Evolutionary conservation across 2,797 vertebrate species (phyloP), one percentile per base, ranked within the genome.

Genomic region (Amblyraja radiata): DNA sequence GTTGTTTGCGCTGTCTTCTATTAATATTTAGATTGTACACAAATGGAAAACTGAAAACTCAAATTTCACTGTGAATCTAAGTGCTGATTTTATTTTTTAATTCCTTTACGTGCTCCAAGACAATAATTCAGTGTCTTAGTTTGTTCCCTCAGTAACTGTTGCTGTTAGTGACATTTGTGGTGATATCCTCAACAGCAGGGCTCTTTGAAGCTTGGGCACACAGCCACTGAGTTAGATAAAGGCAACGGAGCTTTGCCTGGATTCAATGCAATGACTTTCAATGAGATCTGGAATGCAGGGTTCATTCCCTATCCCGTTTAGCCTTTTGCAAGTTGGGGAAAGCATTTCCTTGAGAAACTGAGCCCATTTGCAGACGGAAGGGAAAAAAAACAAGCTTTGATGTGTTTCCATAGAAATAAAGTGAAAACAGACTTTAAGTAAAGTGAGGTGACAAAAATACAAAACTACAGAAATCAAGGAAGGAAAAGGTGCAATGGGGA

Each of bases 121-220:
- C 68, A 39, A 71, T n/a, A 36, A 73, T 76, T 92, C 36, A 32
- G 32, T 92, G 90, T 92, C 76, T 91, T 76, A 54, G 90, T 91
- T 91, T 74, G 90, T 92, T 92, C 73, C 90, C 90, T 68, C 71
- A 92, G 90, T 92, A 74, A 92, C 90, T 92, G 90, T 92, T 92
- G 90, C 90, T 92, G 68, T 73, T 91, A 91, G 88, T 91, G 88
- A 91, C 88, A 73, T 36, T 91, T 73, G 58, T 91, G 65, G 65
- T 36, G 18, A 76, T 28, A 63, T 92, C 90, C 84, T 39, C 71
- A 76, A 76, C 88, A 71, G 65, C 32, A 91, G 65, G 21, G 46
- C 68, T 54, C 71, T 91, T 46, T 73, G 71, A 74, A 92, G n/a
- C 71, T 46, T 58, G 90, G 39, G 71, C 90, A 74, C 8, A 39